phyloP scores from a whole-genome alignment of 2,113 vertebrate species.

The Cebus imitator region DNA sequence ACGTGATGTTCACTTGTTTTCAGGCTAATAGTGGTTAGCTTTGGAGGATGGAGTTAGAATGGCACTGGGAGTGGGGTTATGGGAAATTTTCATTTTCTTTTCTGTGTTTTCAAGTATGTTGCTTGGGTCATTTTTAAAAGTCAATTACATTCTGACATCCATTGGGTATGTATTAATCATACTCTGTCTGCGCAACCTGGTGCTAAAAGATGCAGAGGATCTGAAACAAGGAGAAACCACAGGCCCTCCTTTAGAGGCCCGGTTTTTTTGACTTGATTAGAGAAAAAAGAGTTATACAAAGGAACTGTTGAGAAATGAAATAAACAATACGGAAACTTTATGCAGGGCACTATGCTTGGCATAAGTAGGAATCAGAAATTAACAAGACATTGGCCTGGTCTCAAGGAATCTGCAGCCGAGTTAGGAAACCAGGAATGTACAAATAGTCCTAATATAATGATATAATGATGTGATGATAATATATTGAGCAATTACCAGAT shows the following conservation, averaged over 20 bases:
- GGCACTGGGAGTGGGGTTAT: neutral
- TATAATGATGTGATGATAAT: neutral
- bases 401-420: neutral
- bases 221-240: neutral
- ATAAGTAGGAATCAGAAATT: neutral
- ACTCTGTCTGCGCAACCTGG: neutral
- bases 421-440: neutral
- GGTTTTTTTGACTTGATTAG: slow-evolving; percentile 11
- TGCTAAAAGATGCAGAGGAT: neutral
- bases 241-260: neutral
- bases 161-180: slow-evolving; percentile 38
- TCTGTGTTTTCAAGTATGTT: neutral
- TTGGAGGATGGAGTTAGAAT: neutral
- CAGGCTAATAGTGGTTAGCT: neutral
- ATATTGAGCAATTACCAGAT: neutral
- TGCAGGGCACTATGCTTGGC: neutral
- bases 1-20: neutral
- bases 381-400: neutral
- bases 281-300: neutral
- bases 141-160: slow-evolving; percentile 2
- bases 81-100: neutral
- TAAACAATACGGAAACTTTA: neutral
- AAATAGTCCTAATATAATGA: neutral
- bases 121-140: neutral
- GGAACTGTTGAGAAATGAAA: neutral